A percentile compares a stretch with the other conserved stretches of the same genome.
phyloP scores from a whole-genome alignment of 2,797 vertebrate genomes.

The Xenops minutus region DNA sequence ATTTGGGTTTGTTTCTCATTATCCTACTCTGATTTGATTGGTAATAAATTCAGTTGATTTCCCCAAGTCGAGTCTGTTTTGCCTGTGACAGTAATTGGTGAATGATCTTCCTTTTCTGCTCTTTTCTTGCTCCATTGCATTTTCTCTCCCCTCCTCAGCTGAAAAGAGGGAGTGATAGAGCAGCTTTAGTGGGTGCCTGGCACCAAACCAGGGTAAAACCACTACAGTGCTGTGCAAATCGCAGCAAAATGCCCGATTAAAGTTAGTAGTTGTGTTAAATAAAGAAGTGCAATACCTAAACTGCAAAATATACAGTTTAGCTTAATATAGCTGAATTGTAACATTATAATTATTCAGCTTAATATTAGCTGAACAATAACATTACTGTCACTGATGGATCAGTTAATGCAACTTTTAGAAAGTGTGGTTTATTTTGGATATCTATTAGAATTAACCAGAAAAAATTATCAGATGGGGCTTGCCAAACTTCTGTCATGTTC shows the following conservation, averaged over 20 bases:
- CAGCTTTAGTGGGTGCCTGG: background rate
- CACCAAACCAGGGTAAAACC: too few relatives aligned
- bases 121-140: background rate
- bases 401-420: background rate
- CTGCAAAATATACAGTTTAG: background rate
- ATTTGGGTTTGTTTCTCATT: background rate
- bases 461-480: background rate
- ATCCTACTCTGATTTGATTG: background rate
- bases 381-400: background rate
- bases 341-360: too few relatives aligned
- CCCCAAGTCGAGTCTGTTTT: background rate
- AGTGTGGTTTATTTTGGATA: background rate
- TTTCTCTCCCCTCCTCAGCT: background rate
- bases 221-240: background rate
- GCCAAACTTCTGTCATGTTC: background rate
- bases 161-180: background rate
- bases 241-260: background rate
- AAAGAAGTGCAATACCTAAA: background rate
- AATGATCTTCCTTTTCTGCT: background rate
- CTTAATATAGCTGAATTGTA: too few relatives aligned
- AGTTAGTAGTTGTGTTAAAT: background rate
- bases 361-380: too few relatives aligned
- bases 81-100: accelerated
- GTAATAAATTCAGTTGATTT: accelerated
- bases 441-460: background rate